Evolutionary conservation across 2,888 invertebrate genomes (phyloP).

Genomic region (Drosophila paracracens): DNA sequence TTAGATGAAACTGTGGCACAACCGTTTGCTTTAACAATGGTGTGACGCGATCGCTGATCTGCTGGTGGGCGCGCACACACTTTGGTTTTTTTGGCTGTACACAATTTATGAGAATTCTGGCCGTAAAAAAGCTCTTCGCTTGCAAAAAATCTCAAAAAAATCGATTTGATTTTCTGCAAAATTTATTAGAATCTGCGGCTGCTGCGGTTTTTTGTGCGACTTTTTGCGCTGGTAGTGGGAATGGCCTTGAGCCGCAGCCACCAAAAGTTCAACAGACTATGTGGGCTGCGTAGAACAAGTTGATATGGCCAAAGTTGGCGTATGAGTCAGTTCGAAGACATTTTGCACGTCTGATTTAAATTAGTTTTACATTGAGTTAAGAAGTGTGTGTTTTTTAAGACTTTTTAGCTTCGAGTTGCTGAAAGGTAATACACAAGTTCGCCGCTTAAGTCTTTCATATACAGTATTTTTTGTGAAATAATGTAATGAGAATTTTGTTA

Average conservation of each 20-base stretch:
- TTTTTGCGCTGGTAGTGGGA: slow-evolving; percentile 55
- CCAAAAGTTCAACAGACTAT: slow-evolving; percentile 72
- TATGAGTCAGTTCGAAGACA: slow-evolving; percentile 47
- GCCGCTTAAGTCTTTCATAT: slow-evolving; percentile 21
- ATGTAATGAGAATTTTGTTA: not conserved
- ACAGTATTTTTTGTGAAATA: not conserved
- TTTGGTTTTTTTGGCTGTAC: slow-evolving; percentile 57
- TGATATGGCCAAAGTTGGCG: slow-evolving; percentile 42
- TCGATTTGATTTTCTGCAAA: slow-evolving; percentile 61
- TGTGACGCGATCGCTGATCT: slow-evolving; percentile 33
- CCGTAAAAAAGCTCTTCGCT: slow-evolving; percentile 50
- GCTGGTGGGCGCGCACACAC: slow-evolving; percentile 68
- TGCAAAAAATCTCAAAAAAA: slow-evolving; percentile 46
- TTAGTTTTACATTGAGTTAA: not conserved
- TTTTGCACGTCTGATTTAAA: not conserved
- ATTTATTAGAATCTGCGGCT: slow-evolving; percentile 67
- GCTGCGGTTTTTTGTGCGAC: slow-evolving; percentile 52
- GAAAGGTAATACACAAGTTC: not conserved
- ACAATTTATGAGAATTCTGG: slow-evolving; percentile 55
- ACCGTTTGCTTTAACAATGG: slow-evolving; percentile 10
- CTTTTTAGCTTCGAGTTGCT: not conserved
- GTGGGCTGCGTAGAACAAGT: slow-evolving; percentile 59
- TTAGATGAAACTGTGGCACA: slow-evolving; percentile 37
- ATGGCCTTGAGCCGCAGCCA: slow-evolving; percentile 66
- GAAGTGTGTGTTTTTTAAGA: slow-evolving; percentile 17